Base-by-base conservation (phyloP, 1,140 invertebrate genomes). In the Pseudomyrmex sp. region DNA sequence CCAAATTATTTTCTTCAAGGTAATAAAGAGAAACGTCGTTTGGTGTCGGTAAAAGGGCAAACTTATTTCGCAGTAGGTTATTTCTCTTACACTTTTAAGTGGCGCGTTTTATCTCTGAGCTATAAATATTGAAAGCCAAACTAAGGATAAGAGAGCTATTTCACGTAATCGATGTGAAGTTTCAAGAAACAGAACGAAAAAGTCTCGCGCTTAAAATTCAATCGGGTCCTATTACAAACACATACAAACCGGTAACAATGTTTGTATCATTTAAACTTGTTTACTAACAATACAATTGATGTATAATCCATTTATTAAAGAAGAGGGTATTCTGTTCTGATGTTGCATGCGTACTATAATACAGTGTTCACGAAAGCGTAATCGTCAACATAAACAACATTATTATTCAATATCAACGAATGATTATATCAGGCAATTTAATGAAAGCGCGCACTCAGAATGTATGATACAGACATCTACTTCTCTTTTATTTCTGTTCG, bases 1-100 rank as follows among this genome's bases (percentile, higher is more conserved):
- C 75, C 44, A 59, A 79, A 79, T 79, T 79, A 79, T 79, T 79
- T 79, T 79, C 76, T 70, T 70, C 59, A 48, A 79, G 76, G 65
- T 66, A 70, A 59, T 70, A 79, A 79, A 58, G 65, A 50, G 54
- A 35, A 70, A 70, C 44, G 54, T 69, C 9, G 15, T 79, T 79
- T 70, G 68, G n/a, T 44, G 61, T 63, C 12, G 44, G 20, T 77
- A 56, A 79, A 79, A 70, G 15, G 15, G 15, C 44, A 70, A 70
- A 59, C 20, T 15, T 46, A 69, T 79, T 69, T 79, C 1, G 35
- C 44, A n/a, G 13, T 15, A 69, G 7, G 3, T 13, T 59, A 20
- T 79, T 79, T 56, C 26, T 26, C 23, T 46, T 46, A 61, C 5
- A 74, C 48, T 77, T 77, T 70, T 48, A 70, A 59, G 12, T 18